phyloP scores from a whole-genome alignment of 2,797 vertebrate genomes.

The Babyrousa celebensis region DNA sequence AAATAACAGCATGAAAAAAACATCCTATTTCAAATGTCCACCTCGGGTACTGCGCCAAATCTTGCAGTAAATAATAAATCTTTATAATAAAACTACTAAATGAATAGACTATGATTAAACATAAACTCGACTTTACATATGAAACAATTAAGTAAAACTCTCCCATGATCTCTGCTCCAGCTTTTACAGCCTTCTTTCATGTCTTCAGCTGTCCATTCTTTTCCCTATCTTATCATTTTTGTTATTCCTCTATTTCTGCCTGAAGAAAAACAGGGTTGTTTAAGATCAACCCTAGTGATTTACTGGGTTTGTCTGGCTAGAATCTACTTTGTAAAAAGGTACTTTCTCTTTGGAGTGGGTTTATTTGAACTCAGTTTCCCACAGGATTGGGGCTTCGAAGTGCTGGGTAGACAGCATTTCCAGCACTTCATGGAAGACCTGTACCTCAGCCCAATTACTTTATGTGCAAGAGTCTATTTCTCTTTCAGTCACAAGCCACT shows the following conservation, averaged over 20 bases:
- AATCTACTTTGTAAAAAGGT: background rate
- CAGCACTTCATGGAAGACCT: rapidly evolving
- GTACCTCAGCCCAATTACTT: background rate
- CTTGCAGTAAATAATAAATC: background rate
- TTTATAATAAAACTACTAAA: background rate
- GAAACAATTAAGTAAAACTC: background rate
- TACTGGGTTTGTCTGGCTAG: background rate
- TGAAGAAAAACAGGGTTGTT: background rate
- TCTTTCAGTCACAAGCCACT: background rate
- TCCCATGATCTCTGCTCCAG: background rate
- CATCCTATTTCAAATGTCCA: background rate
- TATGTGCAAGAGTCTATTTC: background rate
- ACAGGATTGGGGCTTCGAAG: background rate
- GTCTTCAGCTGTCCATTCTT: background rate
- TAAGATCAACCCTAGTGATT: background rate
- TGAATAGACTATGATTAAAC: background rate
- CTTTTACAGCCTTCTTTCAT: background rate
- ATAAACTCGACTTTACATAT: background rate
- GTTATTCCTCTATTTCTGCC: background rate
- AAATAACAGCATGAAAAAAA: background rate
- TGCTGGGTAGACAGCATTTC: background rate
- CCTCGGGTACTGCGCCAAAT: background rate
- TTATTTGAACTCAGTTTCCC: background rate
- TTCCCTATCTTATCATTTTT: background rate
- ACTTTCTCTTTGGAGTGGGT: background rate